Base-by-base conservation (phyloP, 2,888 invertebrate genomes). In the Macrostomum cliftonense region DNA sequence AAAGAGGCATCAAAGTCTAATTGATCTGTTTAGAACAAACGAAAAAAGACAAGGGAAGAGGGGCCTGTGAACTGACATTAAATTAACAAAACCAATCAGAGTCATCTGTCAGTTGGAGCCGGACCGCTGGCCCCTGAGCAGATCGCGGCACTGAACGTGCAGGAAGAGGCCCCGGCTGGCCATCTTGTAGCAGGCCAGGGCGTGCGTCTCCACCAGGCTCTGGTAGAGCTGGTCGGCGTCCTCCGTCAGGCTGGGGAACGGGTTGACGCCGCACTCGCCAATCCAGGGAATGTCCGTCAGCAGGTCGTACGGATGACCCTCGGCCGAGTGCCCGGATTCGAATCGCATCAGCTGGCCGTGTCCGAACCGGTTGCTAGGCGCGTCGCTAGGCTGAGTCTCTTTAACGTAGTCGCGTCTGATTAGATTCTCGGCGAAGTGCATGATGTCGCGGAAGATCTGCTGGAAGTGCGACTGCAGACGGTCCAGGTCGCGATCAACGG, bases 201-300 rank as follows among this genome's bases (percentile, higher is more conserved):
- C 28, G 21, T 28, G 43, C 2, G 19, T 20, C 21, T 43, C 28
- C n/a, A 43, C 28, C 14, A n/a, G n/a, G 43, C n/a, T 19, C 43
- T 19, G 43, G 36, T 50, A 50, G 2, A 50, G 49, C 21, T 50
- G 50, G 39, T 50, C 50, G 12, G 47, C 50, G 39, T 50, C 47
- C 19, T 50, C 39, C 28, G 28, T 28, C 5, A 14, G 39, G 37
- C 49, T 50, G 16, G 48, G 48, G 14, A 50, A 37, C 28, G 21
- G 37, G 39, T 21, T 50, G 37, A 45, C 47, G 16, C 50, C 40
- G 42, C 46, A 45, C 20, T 46, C 43, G 37, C 50, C 46, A 20
- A 58, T 40, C 55, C 57, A 58, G 19, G 58, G 57, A n/a, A 58
- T 53, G 39, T 58, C 58, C 37, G 58, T 58, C 5, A 54, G 52